Percentiles rank a stretch among this genome's conserved stretches.
Evolutionary conservation across 2,797 vertebrate species (phyloP).

Genomic region (Australoheros facetus): DNA sequence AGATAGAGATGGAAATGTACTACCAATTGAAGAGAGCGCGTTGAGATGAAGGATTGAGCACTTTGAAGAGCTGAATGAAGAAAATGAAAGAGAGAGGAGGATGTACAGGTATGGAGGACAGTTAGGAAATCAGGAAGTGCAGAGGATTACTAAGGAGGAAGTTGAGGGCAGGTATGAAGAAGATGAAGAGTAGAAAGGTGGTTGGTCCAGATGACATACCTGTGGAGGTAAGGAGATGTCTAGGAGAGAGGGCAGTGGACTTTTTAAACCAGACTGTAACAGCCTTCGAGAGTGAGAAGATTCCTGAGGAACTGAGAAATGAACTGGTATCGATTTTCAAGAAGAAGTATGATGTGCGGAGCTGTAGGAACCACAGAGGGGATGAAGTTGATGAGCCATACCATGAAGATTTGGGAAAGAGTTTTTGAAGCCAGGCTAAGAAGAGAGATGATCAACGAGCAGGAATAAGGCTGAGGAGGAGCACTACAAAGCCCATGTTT

Average conservation of each 20-base stretch:
- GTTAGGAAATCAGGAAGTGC: background rate
- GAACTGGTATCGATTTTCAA: background rate
- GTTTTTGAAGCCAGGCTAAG: background rate
- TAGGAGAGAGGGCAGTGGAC: background rate
- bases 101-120: background rate
- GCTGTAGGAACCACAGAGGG: background rate
- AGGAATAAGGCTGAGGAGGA: background rate
- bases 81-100: background rate
- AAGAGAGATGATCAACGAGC: background rate
- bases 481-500: background rate
- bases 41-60: no score
- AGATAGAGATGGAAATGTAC: background rate
- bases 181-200: background rate
- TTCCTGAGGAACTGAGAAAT: accelerated
- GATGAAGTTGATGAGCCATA: background rate
- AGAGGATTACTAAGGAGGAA: background rate
- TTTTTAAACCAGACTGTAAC: accelerated
- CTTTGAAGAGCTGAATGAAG: background rate
- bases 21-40: background rate
- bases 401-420: background rate
- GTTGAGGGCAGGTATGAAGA: background rate
- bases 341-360: background rate
- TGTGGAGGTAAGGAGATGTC: no score
- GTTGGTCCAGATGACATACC: no score
- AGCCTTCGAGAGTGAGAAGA: background rate